Evolutionary conservation across 1,140 invertebrate genomes (phyloP), one percentile per base, ranked within the genome.

Genomic region (Venustaconcha ellipsiformis): DNA sequence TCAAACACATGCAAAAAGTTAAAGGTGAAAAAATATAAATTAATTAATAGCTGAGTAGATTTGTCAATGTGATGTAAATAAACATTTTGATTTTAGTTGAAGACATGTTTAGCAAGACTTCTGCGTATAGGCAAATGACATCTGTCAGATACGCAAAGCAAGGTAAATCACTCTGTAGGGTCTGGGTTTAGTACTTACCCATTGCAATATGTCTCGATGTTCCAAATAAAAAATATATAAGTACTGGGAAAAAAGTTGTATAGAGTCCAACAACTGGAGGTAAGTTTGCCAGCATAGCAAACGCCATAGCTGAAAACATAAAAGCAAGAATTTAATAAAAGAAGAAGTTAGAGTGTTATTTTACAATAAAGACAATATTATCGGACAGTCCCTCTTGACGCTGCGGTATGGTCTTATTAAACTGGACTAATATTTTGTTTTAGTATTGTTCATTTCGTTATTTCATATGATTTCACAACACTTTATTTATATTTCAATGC

Each of bases 151-250:
- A 11, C 37, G 37, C 6, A 8, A 48, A 48, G 37, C 37, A 48
- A 48, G 11, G 37, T 48, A 48, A 2, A 6, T 48, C 37, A 48
- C 37, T 8, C 6, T 48, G 4, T 48, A 48, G 37, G 0, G 5
- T 48, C 37, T 48, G 5, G 37, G 37, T 48, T 48, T 8, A 48
- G 6, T 48, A 11, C 85, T 82, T 81, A 88, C 87, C 87, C 57
- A 87, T 76, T 14, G 87, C 87, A 26, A 87, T 80, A 70, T 90
- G 89, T 70, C 78, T 87, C 18, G 89, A 90, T 11, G 87, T 85
- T 58, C 90, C 90, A 68, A 91, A 85, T 64, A 91, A 82, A 66
- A 88, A 89, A 77, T 91, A 91, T 17, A 90, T 67, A 15, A 91
- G 68, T 2, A 89, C 86, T 6, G 88, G 89, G 65, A 90, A 86